A percentile compares a stretch with the other conserved stretches of the same genome.
These are phyloP conservation scores for Geotrupes spiniger DNA, from an alignment of 2,888 invertebrate genomes.

Conservation along the genomic window DNA sequence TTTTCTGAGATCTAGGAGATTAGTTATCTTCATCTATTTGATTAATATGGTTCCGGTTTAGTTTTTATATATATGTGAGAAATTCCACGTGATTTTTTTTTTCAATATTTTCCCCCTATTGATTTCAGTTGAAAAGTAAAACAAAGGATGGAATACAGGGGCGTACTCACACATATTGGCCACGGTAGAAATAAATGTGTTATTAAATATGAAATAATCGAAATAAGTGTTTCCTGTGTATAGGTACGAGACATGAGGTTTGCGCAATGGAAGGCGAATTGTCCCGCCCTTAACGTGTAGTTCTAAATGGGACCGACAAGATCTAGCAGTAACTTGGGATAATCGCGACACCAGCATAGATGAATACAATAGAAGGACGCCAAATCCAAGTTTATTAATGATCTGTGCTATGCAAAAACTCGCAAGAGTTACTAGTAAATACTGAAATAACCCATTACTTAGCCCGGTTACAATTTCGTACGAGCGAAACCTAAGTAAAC, in stretches of 20 bases:
- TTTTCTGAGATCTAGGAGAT: too few species aligned
- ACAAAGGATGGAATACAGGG: too few species aligned
- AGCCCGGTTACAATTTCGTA: background rate
- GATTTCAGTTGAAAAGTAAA: too few species aligned
- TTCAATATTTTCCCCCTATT: too few species aligned
- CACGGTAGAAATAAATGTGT: too few species aligned
- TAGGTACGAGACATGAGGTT: constrained; percentile 26
- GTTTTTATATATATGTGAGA: too few species aligned
- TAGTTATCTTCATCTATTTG: too few species aligned
- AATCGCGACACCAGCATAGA: constrained; percentile 45
- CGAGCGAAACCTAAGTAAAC: too few species aligned
- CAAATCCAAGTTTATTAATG: constrained; percentile 44
- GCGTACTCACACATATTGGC: too few species aligned
- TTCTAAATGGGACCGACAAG: constrained; percentile 45
- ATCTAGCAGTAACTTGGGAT: constrained; percentile 44
- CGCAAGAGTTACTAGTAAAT: constrained; percentile 6
- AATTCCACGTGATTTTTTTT: too few species aligned
- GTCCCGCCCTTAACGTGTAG: constrained; percentile 47
- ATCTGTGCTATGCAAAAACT: constrained; percentile 20
- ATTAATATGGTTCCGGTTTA: too few species aligned
- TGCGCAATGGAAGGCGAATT: constrained; percentile 35
- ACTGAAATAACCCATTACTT: constrained; percentile 5
- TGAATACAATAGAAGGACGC: constrained; percentile 45
- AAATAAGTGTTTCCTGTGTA: constrained; percentile 31
- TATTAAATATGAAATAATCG: background rate